These are phyloP conservation scores for Orthosia gracilis DNA, from an alignment of 2,888 invertebrate genomes.

Conservation along the genomic window DNA sequence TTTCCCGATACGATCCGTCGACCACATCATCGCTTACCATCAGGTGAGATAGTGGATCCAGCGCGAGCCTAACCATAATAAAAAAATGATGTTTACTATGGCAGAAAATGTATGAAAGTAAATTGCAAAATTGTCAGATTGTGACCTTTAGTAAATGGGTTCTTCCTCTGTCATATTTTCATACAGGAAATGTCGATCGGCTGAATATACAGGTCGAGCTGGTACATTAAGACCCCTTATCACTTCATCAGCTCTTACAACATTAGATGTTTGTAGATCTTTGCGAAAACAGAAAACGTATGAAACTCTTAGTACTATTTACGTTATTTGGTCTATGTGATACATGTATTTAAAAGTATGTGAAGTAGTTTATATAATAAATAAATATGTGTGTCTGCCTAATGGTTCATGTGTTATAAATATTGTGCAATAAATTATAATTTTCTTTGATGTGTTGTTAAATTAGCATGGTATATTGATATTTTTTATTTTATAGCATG, in stretches of 20 bases:
- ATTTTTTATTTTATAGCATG: too few relatives aligned
- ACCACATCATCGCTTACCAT: too few relatives aligned
- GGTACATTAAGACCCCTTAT: neutral
- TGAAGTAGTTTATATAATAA: conserved; percentile 12
- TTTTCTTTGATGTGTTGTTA: conserved; percentile 18
- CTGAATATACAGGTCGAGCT: neutral
- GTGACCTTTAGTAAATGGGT: too few relatives aligned
- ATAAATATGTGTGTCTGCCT: neutral
- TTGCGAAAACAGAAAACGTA: conserved; percentile 24
- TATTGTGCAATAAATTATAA: conserved; percentile 16
- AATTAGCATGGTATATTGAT: conserved; percentile 19
- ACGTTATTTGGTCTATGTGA: neutral
- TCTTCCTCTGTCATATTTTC: neutral
- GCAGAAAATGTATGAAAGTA: too few relatives aligned
- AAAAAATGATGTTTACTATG: too few relatives aligned
- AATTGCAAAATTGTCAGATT: too few relatives aligned
- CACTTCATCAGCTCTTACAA: conserved; percentile 6
- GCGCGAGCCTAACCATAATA: too few relatives aligned
- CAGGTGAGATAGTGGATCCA: too few relatives aligned
- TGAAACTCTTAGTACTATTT: neutral
- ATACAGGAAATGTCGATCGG: neutral
- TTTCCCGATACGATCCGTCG: too few relatives aligned
- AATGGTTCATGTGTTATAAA: conserved; percentile 23
- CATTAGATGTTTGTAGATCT: neutral
- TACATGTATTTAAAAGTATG: conserved; percentile 9